phyloP scores from a whole-genome alignment of 2,797 vertebrate genomes.

The Trichosurus vulpecula region DNA sequence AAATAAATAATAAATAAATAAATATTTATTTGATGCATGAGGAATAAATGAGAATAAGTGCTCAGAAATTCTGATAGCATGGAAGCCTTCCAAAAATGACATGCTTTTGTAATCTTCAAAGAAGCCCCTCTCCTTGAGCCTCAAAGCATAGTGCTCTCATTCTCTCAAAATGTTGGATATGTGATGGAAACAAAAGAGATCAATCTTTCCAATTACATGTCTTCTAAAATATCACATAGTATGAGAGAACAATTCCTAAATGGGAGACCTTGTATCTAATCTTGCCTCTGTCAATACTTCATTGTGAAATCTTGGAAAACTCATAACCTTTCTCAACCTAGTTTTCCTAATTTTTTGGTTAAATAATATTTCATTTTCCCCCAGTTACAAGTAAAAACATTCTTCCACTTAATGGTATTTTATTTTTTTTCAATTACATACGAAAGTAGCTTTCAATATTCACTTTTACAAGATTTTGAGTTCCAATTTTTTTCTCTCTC shows the following conservation, averaged over 20 bases:
- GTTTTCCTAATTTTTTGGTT: background rate
- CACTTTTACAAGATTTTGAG: no score
- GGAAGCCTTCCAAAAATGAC: background rate
- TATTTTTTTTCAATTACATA: no score
- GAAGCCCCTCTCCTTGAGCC: background rate
- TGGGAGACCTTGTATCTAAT: background rate
- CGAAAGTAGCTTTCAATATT: no score
- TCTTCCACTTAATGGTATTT: no score
- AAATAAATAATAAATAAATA: background rate
- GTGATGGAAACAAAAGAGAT: background rate
- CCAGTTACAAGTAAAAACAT: no score
- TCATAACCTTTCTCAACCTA: background rate
- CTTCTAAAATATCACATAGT: background rate
- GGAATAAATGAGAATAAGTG: background rate
- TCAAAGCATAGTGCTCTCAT: background rate
- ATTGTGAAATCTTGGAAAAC: background rate
- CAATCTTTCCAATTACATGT: background rate
- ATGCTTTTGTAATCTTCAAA: background rate
- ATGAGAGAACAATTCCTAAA: background rate
- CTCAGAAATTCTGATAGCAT: background rate
- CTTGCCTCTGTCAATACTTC: background rate
- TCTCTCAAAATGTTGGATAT: background rate
- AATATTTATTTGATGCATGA: background rate
- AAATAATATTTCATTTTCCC: background rate
- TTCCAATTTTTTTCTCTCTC: no score